Conservation (phyloP, 2,113 vertebrate genomes). For the Clarias magur region DNA sequence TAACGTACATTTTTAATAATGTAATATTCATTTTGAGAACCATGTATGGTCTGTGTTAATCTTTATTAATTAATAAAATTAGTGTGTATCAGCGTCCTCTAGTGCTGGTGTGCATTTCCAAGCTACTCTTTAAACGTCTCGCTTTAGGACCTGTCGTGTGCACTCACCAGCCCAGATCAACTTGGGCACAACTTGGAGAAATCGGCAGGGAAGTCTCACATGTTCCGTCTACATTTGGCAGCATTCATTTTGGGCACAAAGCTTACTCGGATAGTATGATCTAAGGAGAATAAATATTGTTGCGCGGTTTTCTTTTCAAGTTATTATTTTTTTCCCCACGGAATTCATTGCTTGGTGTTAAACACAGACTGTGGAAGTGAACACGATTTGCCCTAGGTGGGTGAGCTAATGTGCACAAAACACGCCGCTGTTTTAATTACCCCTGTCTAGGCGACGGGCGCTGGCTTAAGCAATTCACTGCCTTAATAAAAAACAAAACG, state of each 20-base stretch:
- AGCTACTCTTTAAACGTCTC: not conserved
- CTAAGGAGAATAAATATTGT: constrained; percentile 51
- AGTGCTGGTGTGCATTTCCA: not conserved
- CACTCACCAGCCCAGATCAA: constrained; percentile 31
- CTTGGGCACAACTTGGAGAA: constrained; percentile 51
- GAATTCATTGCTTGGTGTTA: constrained; percentile 31
- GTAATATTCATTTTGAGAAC: too few species aligned
- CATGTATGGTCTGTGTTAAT: too few species aligned
- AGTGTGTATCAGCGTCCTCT: not conserved
- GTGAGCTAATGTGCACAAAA: constrained; percentile 44
- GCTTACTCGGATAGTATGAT: constrained; percentile 57
- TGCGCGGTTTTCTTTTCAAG: not conserved
- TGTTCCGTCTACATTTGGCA: constrained; percentile 54
- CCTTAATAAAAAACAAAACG: not conserved
- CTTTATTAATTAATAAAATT: too few species aligned
- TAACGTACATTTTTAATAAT: too few species aligned
- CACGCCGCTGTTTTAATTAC: constrained; percentile 33
- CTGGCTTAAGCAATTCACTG: not conserved
- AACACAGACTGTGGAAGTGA: constrained; percentile 40
- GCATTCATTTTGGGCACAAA: constrained; percentile 51
- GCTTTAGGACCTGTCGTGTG: constrained; percentile 46
- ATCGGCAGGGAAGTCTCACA: constrained; percentile 43
- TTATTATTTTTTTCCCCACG: not conserved
- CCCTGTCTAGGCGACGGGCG: not conserved
- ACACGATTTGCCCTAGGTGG: constrained; percentile 43